A percentile compares a stretch with the other conserved stretches of the same genome.
Evolutionary conservation across 2,113 vertebrate genomes (phyloP).

Genomic region (Ctenomys sociabilis): DNA sequence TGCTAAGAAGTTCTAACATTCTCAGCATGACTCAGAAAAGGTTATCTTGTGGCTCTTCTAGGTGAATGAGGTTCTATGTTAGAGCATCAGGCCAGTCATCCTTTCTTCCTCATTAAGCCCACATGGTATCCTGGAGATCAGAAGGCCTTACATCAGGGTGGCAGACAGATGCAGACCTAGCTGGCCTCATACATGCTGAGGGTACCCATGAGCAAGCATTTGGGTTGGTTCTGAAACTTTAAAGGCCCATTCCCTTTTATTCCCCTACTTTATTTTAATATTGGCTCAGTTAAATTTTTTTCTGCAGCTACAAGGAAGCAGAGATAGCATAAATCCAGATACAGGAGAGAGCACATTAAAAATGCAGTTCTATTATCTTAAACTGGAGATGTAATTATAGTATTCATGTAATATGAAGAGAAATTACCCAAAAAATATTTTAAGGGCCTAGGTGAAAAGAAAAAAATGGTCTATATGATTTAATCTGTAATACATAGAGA

Average conservation of each 20-base stretch:
- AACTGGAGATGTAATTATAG: slow-evolving; percentile 69
- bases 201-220: not conserved
- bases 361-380: slow-evolving; percentile 73
- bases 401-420: slow-evolving; percentile 75
- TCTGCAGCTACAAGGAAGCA: slow-evolving; percentile 28
- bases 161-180: not conserved
- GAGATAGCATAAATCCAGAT: slow-evolving; percentile 66
- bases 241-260: slow-evolving; percentile 70
- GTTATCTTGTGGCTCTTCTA: not conserved
- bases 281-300: slow-evolving; percentile 65
- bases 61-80: not conserved
- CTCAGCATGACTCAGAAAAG: not conserved
- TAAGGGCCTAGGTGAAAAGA: slow-evolving; percentile 63
- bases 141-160: not conserved
- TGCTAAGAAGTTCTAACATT: not conserved
- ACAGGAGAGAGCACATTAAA: slow-evolving; percentile 74
- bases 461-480: slow-evolving; percentile 53
- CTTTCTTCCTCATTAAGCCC: not conserved
- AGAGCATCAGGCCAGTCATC: not conserved
- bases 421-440: slow-evolving; percentile 68
- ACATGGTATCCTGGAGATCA: not conserved
- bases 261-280: slow-evolving; percentile 74
- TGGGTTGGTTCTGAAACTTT: slow-evolving; percentile 65
- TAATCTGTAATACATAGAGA: slow-evolving; percentile 64
- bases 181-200: not conserved